Conservation (phyloP, 2,113 vertebrate genomes). For the Ornithorhynchus anatinus region DNA sequence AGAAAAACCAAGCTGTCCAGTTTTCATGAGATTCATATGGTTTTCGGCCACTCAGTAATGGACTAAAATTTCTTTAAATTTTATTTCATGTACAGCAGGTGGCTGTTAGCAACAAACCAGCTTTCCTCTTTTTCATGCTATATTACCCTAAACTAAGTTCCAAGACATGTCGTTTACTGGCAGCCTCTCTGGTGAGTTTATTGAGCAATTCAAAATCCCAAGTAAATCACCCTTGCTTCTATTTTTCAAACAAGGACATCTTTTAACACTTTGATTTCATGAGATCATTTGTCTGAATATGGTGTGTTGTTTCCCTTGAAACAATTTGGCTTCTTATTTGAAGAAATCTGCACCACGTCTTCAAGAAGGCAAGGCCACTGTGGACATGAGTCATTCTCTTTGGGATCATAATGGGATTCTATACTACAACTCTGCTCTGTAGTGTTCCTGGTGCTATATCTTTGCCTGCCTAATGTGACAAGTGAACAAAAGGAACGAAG, state of each 20-base stretch:
- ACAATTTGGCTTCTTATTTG: not conserved
- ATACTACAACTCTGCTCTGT: not conserved
- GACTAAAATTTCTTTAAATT: conserved; percentile 7
- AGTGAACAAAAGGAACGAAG: too few relatives aligned
- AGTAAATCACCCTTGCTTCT: not conserved
- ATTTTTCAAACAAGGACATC: not conserved
- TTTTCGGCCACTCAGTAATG: not conserved
- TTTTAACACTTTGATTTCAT: not conserved
- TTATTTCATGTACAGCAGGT: not conserved
- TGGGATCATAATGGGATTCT: not conserved
- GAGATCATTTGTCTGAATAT: not conserved
- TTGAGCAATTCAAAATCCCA: not conserved
- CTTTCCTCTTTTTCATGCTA: not conserved
- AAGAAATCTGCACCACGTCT: not conserved
- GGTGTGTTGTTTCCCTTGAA: not conserved
- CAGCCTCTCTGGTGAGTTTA: not conserved
- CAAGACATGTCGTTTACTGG: not conserved
- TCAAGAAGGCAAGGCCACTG: not conserved
- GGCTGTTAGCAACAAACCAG: not conserved
- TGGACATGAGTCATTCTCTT: not conserved
- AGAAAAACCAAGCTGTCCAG: conserved; percentile 11
- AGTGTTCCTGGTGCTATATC: too few relatives aligned
- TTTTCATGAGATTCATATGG: conserved; percentile 24
- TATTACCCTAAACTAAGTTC: not conserved
- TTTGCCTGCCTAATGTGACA: too few relatives aligned